These are phyloP conservation scores for Gouania willdenowi DNA, from an alignment of 2,797 vertebrate species.

Conservation along the genomic window DNA sequence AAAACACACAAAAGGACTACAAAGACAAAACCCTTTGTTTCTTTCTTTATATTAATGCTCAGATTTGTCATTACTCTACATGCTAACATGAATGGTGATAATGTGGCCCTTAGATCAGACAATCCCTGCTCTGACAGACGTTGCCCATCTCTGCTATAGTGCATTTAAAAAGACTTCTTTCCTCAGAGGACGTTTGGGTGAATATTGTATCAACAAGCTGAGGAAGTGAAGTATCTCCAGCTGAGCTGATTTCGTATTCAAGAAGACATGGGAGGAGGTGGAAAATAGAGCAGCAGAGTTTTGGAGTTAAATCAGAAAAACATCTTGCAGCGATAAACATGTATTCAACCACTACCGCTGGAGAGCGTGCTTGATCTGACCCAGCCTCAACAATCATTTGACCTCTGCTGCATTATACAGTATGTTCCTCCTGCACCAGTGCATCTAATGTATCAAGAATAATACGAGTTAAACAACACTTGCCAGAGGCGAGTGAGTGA, in stretches of 20 bases:
- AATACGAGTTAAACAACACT: not conserved
- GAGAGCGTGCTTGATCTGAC: slow-evolving; percentile 11
- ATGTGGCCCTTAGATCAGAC: too few species aligned
- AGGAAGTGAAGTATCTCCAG: slow-evolving; percentile 9
- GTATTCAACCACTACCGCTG: not conserved
- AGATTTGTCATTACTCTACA: too few species aligned
- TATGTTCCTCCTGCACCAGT: not conserved
- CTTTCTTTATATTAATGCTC: too few species aligned
- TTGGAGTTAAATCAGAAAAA: slow-evolving; percentile 29
- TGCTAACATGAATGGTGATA: too few species aligned
- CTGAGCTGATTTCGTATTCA: slow-evolving; percentile 5
- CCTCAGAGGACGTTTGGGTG: slow-evolving; percentile 8
- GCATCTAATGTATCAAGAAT: slow-evolving; percentile 1
- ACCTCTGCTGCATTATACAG: slow-evolving; percentile 2
- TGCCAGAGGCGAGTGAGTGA: not conserved
- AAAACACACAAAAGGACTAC: too few species aligned
- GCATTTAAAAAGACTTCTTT: slow-evolving; percentile 22
- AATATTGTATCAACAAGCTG: slow-evolving; percentile 32
- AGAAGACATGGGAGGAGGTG: not conserved
- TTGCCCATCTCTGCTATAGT: too few species aligned
- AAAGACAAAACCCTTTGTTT: too few species aligned
- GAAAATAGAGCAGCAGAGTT: slow-evolving; percentile 10
- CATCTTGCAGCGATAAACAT: slow-evolving; percentile 6
- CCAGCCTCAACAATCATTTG: slow-evolving; percentile 4
- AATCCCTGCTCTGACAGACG: too few species aligned